Base-by-base conservation (phyloP, 2,797 vertebrate genomes). In the Lophius americanus region DNA sequence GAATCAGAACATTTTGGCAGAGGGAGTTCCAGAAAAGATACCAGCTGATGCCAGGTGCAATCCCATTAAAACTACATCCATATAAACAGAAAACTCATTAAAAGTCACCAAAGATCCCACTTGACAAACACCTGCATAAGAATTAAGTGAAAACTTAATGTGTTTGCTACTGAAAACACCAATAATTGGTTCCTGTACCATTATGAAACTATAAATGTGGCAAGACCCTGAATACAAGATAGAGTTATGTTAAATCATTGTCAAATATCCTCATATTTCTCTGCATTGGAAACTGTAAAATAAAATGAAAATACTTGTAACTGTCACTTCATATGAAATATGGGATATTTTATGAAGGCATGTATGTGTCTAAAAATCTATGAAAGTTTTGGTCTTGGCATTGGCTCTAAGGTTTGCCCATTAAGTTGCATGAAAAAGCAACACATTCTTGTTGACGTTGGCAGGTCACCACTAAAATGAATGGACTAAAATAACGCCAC, bases 121-220 rank as follows among this genome's bases (percentile, higher is more conserved):
- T 37, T 35, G 43, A 59, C 13, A 33, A 53, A 33, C 9, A 9
- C 51, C 39, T 13, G 66, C 38, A 64, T 36, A 51, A 61, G 61
- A 8, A 51, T 7, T 44, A 10, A 64, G 70, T 61, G 36, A 46
- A 60, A 79, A 60, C 43, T 44, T 23, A 23, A 23, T 1, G 36
- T 48, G 55, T 51, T 41, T 54, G 54, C 35, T n/a, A 52, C 23
- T 55, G 54, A 56, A 65, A 35, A 71, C 60, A 49, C 1, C 0
- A 50, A 63, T 58, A 74, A 70, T 73, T 68, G 64, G 10, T 55
- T 64, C 60, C 9, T 36, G 54, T 41, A 53, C 1, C 32, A 14
- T 61, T 51, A 32, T 32, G 14, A 50, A 55, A 66, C n/a, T 6
- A 1, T 3, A 58, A 23, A 10, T 8, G 47, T 49, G 39, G 32